Conservation (phyloP, 2,888 invertebrate genomes). For the Pseudococcus viburni region DNA sequence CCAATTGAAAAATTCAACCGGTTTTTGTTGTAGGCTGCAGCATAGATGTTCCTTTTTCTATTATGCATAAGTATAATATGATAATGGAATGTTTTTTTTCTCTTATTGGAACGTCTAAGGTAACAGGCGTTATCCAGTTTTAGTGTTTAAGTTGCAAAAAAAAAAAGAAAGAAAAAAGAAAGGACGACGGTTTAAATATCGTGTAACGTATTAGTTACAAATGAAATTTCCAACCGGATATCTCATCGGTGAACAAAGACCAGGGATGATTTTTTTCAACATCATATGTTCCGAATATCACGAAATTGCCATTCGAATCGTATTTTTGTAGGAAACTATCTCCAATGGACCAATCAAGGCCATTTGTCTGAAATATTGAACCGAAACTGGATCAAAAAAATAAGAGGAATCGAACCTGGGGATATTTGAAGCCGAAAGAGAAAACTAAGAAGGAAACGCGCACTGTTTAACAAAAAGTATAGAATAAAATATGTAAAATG, state of each 20-base stretch:
- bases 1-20: conserved; percentile 32
- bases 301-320: too few species aligned
- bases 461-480: conserved; percentile 15
- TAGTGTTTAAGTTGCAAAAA: not conserved
- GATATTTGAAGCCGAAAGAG: not conserved
- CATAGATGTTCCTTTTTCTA: conserved; percentile 5
- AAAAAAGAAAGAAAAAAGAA: not conserved
- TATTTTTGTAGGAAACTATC: too few species aligned
- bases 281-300: not conserved
- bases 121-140: conserved; percentile 27
- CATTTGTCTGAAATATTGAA: not conserved
- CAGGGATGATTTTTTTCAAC: not conserved
- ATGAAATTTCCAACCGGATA: conserved; percentile 32
- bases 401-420: not conserved
- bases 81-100: conserved; percentile 19
- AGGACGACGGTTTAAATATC: not conserved
- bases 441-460: not conserved
- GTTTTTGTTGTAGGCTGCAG: not conserved
- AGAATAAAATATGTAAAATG: conserved; percentile 33
- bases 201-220: not conserved
- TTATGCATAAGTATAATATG: conserved; percentile 11
- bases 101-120: not conserved
- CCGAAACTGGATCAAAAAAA: not conserved
- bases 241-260: not conserved
- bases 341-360: too few species aligned